Base-by-base conservation (phyloP, 2,113 vertebrate genomes). In the Coracopsis vasa region DNA sequence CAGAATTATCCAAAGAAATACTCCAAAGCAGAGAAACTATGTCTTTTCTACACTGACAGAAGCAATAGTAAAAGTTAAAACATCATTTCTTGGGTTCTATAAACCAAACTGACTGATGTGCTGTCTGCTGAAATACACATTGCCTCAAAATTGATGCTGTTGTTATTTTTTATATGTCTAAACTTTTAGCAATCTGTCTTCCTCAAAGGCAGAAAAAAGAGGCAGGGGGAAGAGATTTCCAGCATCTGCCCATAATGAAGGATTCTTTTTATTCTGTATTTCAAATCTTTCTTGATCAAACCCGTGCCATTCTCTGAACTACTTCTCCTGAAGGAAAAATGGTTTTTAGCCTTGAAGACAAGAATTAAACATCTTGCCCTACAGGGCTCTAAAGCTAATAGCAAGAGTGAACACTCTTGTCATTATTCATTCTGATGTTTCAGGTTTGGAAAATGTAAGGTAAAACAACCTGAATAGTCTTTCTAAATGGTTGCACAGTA, bases 71-170 rank as follows among this genome's bases (percentile, higher is more conserved):
- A 79, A 96, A 96, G 80, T 95, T 97, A 94, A 96, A 96, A 75
- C 80, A 89, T 91, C 13, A 89, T 95, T 96, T 96, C 48, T 75
- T 37, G 39, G 80, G 31, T 95, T 94, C 86, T 87, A 4, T 95
- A 92, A 96, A 89, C 83, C 92, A 94, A 92, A 91, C 83, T 94
- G 86, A 94, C 61, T 91, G 91, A 97, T 96, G 78, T 96, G 83
- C 91, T 94, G 77, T 95, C 95, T 95, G 53, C 92, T 95, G 91
- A 91, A 94, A 89, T 94, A 94, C 41, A 92, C 70, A 53, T 94
- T 94, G 61, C 83, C 66, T 92, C 83, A 80, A 75, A 97, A 96
- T 92, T 95, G 92, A 92, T 94, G 96, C 58, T 85, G 83, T 86
- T 93, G 88, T 71, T 96, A 69, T 88, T 87, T 93, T 92, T 94